Evolutionary conservation across 2,888 invertebrate species (phyloP).

Genomic region (Hyles lineata): DNA sequence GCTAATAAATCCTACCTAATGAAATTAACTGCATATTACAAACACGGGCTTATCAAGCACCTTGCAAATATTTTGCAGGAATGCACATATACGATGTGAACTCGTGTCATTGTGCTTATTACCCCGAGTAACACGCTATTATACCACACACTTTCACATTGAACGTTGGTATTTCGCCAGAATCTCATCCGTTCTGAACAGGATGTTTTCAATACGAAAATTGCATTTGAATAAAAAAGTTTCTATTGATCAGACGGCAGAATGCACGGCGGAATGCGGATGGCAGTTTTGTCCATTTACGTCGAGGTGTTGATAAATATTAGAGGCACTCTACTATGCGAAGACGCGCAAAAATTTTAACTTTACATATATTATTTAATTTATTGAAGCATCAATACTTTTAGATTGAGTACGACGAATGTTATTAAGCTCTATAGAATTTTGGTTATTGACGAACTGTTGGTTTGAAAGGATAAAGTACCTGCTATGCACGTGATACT

Average conservation of each 20-base stretch:
- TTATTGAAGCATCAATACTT: too few relatives aligned
- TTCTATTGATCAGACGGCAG: background rate
- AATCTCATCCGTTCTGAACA: slow-evolving; percentile 11
- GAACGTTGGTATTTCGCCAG: slow-evolving; percentile 3
- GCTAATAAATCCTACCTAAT: too few relatives aligned
- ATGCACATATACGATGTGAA: slow-evolving; percentile 35
- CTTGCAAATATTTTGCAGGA: slow-evolving; percentile 27
- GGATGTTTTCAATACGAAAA: slow-evolving; percentile 15
- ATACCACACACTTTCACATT: slow-evolving; percentile 17
- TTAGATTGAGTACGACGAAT: too few relatives aligned
- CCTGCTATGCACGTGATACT: too few relatives aligned
- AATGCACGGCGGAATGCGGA: slow-evolving; percentile 4
- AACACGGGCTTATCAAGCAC: background rate
- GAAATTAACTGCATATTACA: background rate
- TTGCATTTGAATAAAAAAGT: slow-evolving; percentile 6
- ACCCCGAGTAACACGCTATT: slow-evolving; percentile 7
- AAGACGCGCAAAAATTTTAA: background rate
- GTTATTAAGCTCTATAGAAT: too few relatives aligned
- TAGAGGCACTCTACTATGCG: background rate
- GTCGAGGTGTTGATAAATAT: background rate
- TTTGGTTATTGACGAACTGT: too few relatives aligned
- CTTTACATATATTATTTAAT: background rate
- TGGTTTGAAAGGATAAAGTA: too few relatives aligned
- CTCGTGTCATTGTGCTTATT: slow-evolving; percentile 31
- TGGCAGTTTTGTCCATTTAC: background rate